A percentile compares a stretch with the other conserved stretches of the same genome.
Conservation (phyloP, 1,140 invertebrate species). For the Procambarus clarkii region DNA sequence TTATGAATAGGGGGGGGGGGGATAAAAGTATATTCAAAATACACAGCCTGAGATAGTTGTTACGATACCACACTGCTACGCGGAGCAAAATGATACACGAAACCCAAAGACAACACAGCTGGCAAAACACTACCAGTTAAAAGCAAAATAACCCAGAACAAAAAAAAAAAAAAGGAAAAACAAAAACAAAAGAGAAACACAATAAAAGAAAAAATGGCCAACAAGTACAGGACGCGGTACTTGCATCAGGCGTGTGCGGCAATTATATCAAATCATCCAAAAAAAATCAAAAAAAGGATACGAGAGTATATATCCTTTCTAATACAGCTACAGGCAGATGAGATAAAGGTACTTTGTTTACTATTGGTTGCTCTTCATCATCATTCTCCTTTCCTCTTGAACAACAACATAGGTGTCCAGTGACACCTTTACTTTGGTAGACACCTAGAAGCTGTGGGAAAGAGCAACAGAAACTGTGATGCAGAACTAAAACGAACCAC, state of each 20-base stretch:
- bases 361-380: slow-evolving; percentile 1
- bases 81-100: too few species aligned
- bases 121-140: too few species aligned
- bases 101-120: too few species aligned
- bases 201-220: background rate
- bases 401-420: background rate
- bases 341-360: slow-evolving; percentile 3
- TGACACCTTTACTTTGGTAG: slow-evolving; percentile 8
- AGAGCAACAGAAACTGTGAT: background rate
- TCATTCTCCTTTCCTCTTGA: slow-evolving; percentile 14
- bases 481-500: background rate
- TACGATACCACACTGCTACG: too few species aligned
- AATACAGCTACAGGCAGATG: background rate
- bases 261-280: background rate
- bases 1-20: too few species aligned
- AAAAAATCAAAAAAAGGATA: background rate
- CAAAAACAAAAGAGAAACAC: background rate
- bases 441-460: slow-evolving; percentile 4
- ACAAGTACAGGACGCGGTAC: background rate
- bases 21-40: too few species aligned
- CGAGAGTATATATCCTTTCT: background rate
- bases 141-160: background rate
- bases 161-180: background rate
- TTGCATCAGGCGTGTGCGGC: too few species aligned
- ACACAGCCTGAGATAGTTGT: too few species aligned